These are phyloP conservation scores for Neotragus pygmaeus DNA, from an alignment of 2,113 vertebrate genomes.

Conservation along the genomic window DNA sequence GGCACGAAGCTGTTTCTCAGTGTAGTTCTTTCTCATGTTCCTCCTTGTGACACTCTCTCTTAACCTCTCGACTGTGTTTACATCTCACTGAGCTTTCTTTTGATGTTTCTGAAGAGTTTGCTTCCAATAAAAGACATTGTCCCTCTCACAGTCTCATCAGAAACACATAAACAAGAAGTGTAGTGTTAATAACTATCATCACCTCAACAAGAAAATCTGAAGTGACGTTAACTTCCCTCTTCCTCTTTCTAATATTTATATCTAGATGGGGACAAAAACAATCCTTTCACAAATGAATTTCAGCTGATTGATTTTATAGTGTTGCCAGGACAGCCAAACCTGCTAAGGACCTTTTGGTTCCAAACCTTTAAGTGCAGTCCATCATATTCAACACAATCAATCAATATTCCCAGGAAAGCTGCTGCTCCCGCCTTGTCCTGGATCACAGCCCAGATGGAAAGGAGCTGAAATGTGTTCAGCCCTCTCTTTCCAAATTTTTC, in stretches of 20 bases:
- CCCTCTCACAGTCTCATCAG: slow-evolving; percentile 11
- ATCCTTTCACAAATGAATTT: not conserved
- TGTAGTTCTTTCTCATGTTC: not conserved
- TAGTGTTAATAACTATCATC: slow-evolving; percentile 42
- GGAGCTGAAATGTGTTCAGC: not conserved
- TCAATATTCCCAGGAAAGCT: not conserved
- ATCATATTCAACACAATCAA: not conserved
- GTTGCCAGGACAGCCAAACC: not conserved
- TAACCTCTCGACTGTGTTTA: not conserved
- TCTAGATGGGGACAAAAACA: not conserved
- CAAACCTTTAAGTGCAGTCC: not conserved
- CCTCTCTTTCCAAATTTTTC: not conserved
- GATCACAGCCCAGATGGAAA: not conserved
- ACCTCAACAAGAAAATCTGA: slow-evolving; percentile 32
- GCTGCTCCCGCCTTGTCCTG: not conserved
- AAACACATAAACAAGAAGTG: slow-evolving; percentile 25
- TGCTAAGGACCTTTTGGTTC: not conserved
- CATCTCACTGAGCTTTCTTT: slow-evolving; percentile 19
- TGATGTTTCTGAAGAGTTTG: slow-evolving; percentile 35
- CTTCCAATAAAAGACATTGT: slow-evolving; percentile 12
- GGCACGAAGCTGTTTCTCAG: not conserved
- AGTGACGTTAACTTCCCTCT: slow-evolving; percentile 12
- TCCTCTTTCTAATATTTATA: slow-evolving; percentile 28
- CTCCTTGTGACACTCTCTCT: not conserved
- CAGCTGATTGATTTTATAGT: not conserved